Conservation (phyloP, 92 coral and sea anemone species). For the Paramuricea clavata region DNA sequence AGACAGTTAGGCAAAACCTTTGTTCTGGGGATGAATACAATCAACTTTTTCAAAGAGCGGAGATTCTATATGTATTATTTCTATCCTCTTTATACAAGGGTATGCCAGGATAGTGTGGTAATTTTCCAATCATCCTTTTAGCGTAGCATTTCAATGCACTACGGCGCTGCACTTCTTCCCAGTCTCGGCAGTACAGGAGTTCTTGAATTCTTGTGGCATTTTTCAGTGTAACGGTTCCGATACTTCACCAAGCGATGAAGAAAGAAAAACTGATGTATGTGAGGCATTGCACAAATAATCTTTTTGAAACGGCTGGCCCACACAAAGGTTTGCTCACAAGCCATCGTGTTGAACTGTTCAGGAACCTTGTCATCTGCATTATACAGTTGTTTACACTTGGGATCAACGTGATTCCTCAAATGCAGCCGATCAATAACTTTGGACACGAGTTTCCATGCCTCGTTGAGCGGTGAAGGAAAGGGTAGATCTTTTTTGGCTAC, state of each 20-base stretch:
- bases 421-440: constrained; percentile 60
- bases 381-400: constrained; percentile 53
- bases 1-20: no score
- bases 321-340: constrained; percentile 29
- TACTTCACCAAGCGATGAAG: background rate
- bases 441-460: constrained; percentile 11
- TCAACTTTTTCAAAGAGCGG: no score
- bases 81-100: no score
- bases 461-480: constrained; percentile 40
- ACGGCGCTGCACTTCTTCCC: background rate
- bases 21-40: no score
- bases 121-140: no score
- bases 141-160: background rate
- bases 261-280: background rate
- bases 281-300: constrained; percentile 28
- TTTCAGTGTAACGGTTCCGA: background rate
- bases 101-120: background rate
- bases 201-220: background rate
- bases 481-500: constrained; percentile 35
- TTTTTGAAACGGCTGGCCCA: constrained; percentile 23
- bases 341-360: constrained; percentile 6
- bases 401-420: constrained; percentile 57
- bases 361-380: constrained; percentile 46
- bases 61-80: no score
- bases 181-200: background rate